Evolutionary conservation across 1,140 invertebrate species (phyloP).

Genomic region (Magallana gigas): DNA sequence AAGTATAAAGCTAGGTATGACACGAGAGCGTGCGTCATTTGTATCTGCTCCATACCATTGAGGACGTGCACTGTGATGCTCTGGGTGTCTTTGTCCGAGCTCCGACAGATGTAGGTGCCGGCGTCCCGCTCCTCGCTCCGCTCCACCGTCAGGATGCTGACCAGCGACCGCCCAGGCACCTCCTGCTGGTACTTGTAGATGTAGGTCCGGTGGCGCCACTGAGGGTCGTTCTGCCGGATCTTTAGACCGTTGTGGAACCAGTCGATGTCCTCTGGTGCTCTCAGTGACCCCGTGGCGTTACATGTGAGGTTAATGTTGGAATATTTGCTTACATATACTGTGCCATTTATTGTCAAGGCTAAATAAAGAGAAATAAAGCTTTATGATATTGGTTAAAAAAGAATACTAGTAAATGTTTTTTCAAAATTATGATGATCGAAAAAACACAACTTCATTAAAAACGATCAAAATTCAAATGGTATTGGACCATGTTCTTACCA

Average conservation of each 20-base stretch:
- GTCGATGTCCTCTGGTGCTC: constrained; percentile 65
- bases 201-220: constrained; percentile 56
- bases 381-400: neutral
- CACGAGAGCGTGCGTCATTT: neutral
- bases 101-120: constrained; percentile 68
- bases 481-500: neutral
- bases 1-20: neutral
- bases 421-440: neutral
- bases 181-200: constrained; percentile 56
- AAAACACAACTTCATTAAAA: neutral
- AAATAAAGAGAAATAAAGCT: constrained; percentile 41
- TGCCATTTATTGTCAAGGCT: constrained; percentile 59
- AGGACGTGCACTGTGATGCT: constrained; percentile 63
- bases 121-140: constrained; percentile 56
- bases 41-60: constrained; percentile 53
- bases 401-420: neutral
- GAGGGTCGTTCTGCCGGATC: constrained; percentile 51
- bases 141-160: constrained; percentile 63
- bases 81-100: constrained; percentile 59
- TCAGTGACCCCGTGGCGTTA: constrained; percentile 61
- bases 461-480: neutral
- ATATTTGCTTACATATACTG: constrained; percentile 52
- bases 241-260: constrained; percentile 66
- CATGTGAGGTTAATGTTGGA: constrained; percentile 61
- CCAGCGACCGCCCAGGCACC: constrained; percentile 57